Conservation (phyloP, 2,113 vertebrate species). For the Tenrec ecaudatus region DNA sequence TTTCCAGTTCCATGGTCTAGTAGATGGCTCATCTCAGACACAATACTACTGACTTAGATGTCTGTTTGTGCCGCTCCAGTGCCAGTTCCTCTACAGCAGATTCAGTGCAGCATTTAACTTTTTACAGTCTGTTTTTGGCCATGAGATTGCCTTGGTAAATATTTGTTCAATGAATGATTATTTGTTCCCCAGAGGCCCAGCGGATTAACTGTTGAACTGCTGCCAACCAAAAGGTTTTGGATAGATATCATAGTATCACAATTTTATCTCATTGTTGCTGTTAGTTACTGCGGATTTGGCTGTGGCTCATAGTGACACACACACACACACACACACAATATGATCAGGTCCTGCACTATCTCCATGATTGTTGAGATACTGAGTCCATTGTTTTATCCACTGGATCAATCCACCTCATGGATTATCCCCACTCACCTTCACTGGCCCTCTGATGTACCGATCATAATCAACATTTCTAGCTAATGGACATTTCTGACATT, state of each 20-base stretch:
- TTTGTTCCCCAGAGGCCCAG: no score
- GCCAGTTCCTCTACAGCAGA: not conserved
- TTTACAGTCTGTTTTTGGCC: not conserved
- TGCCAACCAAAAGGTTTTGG: not conserved
- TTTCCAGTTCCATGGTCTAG: not conserved
- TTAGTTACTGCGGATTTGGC: not conserved
- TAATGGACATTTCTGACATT: not conserved
- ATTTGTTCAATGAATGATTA: constrained; percentile 13
- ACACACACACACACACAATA: not conserved
- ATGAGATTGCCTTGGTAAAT: not conserved
- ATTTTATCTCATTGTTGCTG: not conserved
- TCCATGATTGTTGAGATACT: not conserved
- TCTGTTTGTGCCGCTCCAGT: not conserved
- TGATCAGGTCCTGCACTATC: not conserved
- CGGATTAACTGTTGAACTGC: no score
- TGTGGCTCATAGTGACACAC: not conserved
- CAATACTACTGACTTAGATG: not conserved
- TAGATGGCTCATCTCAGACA: not conserved
- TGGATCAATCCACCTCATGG: not conserved
- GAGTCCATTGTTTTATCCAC: not conserved
- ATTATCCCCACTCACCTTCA: not conserved
- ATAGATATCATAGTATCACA: not conserved
- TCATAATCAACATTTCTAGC: not conserved
- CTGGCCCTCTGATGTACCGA: not conserved
- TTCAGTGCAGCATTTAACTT: not conserved